Evolutionary conservation across 2,113 vertebrate genomes (phyloP).

Genomic region (Percina caprodes): DNA sequence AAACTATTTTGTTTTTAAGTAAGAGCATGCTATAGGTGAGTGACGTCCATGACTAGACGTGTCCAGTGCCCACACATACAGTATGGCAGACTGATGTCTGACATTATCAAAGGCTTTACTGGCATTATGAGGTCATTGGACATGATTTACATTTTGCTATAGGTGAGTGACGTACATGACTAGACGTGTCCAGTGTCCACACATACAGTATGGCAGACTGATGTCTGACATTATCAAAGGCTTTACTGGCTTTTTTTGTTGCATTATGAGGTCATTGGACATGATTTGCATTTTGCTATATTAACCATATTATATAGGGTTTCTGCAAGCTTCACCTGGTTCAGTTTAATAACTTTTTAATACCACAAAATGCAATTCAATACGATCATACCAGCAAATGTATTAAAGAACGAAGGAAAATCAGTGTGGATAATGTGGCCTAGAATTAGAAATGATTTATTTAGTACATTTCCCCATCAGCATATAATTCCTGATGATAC

Average conservation of each 20-base stretch:
- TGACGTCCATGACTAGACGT: not conserved
- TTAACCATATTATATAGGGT: constrained; percentile 14
- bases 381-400: too few relatives aligned
- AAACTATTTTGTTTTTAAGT: not conserved
- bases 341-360: too few relatives aligned
- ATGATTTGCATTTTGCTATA: constrained; percentile 45
- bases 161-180: not conserved
- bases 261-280: not conserved
- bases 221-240: not conserved
- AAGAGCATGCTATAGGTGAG: not conserved
- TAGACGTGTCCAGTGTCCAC: too few relatives aligned
- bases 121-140: not conserved
- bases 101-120: not conserved
- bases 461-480: too few relatives aligned
- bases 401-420: too few relatives aligned
- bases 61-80: not conserved
- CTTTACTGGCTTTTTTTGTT: not conserved
- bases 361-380: too few relatives aligned
- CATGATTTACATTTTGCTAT: constrained; percentile 41
- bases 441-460: too few relatives aligned
- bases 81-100: not conserved
- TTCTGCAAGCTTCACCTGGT: too few relatives aligned
- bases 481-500: too few relatives aligned
- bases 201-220: not conserved
- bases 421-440: too few relatives aligned